phyloP scores from a whole-genome alignment of 1,140 invertebrate species.

The Cepaea nemoralis region DNA sequence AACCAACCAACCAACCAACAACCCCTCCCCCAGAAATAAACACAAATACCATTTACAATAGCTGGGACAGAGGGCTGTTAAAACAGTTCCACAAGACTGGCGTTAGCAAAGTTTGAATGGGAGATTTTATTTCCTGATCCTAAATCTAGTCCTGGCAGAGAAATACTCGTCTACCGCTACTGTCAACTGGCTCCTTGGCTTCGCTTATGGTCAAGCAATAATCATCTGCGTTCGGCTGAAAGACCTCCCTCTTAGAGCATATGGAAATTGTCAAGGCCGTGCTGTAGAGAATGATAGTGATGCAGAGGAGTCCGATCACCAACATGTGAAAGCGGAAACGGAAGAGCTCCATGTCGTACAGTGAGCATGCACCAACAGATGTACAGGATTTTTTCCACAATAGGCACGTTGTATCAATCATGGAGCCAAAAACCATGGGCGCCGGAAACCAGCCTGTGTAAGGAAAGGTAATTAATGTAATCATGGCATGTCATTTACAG shows the following conservation, averaged over 20 bases:
- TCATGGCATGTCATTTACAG: too few relatives aligned
- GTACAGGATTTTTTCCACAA: conserved; percentile 46
- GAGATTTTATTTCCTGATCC: too few relatives aligned
- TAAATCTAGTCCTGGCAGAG: too few relatives aligned
- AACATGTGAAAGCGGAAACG: conserved; percentile 16
- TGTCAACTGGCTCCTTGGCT: too few relatives aligned
- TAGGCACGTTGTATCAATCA: conserved; percentile 53
- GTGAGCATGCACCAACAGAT: conserved; percentile 42
- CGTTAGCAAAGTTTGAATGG: too few relatives aligned
- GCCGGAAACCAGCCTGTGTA: conserved; percentile 54
- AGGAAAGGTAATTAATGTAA: not conserved
- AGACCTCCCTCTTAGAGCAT: not conserved
- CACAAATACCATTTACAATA: too few relatives aligned
- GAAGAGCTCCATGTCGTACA: conserved; percentile 46
- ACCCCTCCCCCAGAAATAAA: too few relatives aligned
- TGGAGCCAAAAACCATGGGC: conserved; percentile 50
- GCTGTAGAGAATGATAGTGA: not conserved
- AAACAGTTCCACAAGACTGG: too few relatives aligned
- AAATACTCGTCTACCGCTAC: too few relatives aligned
- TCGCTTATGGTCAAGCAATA: too few relatives aligned
- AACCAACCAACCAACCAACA: too few relatives aligned
- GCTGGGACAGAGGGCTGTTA: too few relatives aligned
- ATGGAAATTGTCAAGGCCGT: not conserved
- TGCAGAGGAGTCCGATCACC: not conserved
- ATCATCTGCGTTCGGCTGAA: not conserved